phyloP scores from a whole-genome alignment of 2,797 vertebrate species.

The Amblyopsis hoosieri region DNA sequence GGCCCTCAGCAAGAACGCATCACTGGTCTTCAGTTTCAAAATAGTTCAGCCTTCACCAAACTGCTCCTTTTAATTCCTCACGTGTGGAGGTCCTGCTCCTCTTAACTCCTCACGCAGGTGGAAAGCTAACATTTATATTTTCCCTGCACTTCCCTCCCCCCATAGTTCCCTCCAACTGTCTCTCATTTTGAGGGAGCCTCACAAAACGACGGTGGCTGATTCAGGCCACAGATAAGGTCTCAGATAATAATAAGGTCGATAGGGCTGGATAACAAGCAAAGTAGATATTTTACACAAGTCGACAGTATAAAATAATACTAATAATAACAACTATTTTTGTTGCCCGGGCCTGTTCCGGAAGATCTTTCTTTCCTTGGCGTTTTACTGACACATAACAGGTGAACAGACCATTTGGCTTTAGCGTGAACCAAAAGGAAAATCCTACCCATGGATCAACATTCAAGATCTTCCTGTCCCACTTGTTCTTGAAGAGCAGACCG shows the following conservation, averaged over 20 bases:
- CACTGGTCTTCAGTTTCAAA: slow-evolving; percentile 70
- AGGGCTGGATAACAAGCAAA: background rate
- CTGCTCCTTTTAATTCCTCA: slow-evolving; percentile 39
- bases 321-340: background rate
- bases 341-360: background rate
- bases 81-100: slow-evolving; percentile 47
- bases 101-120: slow-evolving; percentile 57
- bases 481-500: slow-evolving; percentile 86
- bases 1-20: slow-evolving; percentile 57
- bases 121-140: slow-evolving; percentile 49
- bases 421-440: slow-evolving; percentile 21
- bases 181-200: background rate
- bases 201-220: background rate
- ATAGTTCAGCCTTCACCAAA: slow-evolving; percentile 59
- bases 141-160: slow-evolving; percentile 14
- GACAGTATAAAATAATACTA: background rate
- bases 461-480: slow-evolving; percentile 81
- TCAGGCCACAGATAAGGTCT: background rate
- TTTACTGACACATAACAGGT: slow-evolving; percentile 30
- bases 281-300: background rate
- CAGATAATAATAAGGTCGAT: background rate
- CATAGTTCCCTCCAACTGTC: background rate
- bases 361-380: slow-evolving; percentile 6
- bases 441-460: slow-evolving; percentile 86
- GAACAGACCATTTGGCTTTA: slow-evolving; percentile 16